Evolutionary conservation across 2,888 invertebrate species (phyloP).

Genomic region (Liodrosophila aerea): DNA sequence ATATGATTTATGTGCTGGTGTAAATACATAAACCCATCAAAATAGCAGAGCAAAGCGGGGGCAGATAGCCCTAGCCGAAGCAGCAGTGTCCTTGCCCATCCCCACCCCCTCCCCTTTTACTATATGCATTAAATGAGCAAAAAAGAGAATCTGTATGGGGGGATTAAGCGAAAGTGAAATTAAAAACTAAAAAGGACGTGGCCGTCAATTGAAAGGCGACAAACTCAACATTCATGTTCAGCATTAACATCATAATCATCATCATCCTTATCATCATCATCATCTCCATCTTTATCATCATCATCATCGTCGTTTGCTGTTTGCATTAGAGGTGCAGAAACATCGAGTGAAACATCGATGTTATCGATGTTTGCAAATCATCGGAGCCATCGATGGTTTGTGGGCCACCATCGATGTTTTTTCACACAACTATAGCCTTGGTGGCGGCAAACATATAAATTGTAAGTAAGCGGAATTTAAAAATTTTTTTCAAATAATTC

Average conservation of each 20-base stretch:
- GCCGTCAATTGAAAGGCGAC: slow-evolving; percentile 61
- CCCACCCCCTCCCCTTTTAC: slow-evolving; percentile 13
- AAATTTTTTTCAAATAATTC: no score
- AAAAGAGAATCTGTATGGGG: slow-evolving; percentile 22
- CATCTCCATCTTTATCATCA: slow-evolving; percentile 9
- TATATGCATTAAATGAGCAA: slow-evolving; percentile 68
- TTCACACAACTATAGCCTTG: no score
- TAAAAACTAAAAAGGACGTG: slow-evolving; percentile 67
- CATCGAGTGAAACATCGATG: no score
- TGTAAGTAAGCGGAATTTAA: no score
- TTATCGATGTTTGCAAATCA: no score
- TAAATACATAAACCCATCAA: slow-evolving; percentile 73
- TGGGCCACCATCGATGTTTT: no score
- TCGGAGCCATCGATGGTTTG: no score
- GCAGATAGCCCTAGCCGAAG: no score
- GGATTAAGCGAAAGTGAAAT: slow-evolving; percentile 60
- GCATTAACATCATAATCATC: slow-evolving; percentile 1
- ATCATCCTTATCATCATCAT: slow-evolving; percentile 3
- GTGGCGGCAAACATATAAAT: no score
- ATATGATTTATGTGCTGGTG: slow-evolving; percentile 65
- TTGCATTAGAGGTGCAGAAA: no score
- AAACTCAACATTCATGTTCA: no score
- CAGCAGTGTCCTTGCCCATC: slow-evolving; percentile 67
- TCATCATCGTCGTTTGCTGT: slow-evolving; percentile 32
- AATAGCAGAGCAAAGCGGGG: slow-evolving; percentile 22